Base-by-base conservation (phyloP, 2,113 vertebrate species). In the Antechinus flavipes region DNA sequence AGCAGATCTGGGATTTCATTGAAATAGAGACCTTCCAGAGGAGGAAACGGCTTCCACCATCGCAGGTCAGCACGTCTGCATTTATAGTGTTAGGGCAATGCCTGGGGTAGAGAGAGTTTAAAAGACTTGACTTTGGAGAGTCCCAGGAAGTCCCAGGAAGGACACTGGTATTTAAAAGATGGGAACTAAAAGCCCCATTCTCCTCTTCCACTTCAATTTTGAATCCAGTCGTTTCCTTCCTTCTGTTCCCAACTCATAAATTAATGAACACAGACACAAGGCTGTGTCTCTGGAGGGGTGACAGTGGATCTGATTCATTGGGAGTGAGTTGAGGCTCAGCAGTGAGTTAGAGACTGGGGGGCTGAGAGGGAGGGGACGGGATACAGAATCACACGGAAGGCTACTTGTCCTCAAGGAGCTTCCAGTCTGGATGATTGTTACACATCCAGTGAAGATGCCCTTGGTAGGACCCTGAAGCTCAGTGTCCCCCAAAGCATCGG, bases 401-500 rank as follows among this genome's bases (percentile, higher is more conserved):
- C 61, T 19, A 35, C 14, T n/a, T 76, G 61, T 4, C 35, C 61
- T 76, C 35, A 76, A 76, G 16, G 12, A n/a, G 35, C 61, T 76
- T 76, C 35, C 35, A 19, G 30, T 76, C 61, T 76, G 30, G 61
- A 76, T 16, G 61, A 76, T 19, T 76, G 14, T 76, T 5, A n/a
- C 35, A 6, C 35, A 76, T 16, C 61, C 16, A n/a, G 14, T 19
- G 61, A n/a, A 19, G 14, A n/a, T n/a, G 61, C 35, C 61, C 61
- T 76, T 12, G 58, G 58, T 10, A 61, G 58, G 10, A 61, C 27
- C 9, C 58, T n/a, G 14, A 52, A 52, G 61, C 61, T 90, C 61
- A 52, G 47, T 49, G 26, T 90, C 58, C 52, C 91, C 92, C 90
- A 90, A 94, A 91, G 68, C 47, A 94, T 56, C 58, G 22, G 68